These are phyloP conservation scores for Catamblyrhynchus diadema DNA, from an alignment of 2,797 vertebrate species.

Conservation along the genomic window DNA sequence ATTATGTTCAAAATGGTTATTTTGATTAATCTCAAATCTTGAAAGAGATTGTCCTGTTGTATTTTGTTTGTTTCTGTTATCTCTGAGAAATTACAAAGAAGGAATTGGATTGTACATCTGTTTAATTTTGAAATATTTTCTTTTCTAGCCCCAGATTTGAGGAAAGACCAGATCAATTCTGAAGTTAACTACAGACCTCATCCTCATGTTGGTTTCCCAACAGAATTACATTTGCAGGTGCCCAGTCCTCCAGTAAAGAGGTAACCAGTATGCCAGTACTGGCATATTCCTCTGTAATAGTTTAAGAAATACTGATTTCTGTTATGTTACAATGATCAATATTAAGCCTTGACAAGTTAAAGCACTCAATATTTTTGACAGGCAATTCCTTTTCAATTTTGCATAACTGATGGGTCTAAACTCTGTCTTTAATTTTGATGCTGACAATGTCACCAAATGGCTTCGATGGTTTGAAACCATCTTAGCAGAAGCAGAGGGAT, in stretches of 20 bases:
- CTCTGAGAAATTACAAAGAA: background rate
- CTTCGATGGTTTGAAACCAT: background rate
- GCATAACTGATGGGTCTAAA: background rate
- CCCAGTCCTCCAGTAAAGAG: conserved; percentile 78
- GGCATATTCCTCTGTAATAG: background rate
- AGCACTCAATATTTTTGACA: background rate
- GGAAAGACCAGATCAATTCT: conserved; percentile 67
- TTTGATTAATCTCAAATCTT: background rate
- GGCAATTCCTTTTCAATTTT: background rate
- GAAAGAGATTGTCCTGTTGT: background rate
- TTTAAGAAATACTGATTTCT: background rate
- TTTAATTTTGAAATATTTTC: background rate
- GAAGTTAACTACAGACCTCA: conserved; percentile 67
- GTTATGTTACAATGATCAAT: background rate
- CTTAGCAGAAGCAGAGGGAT: background rate
- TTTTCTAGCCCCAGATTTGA: conserved; percentile 50
- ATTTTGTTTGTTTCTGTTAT: background rate
- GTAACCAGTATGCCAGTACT: conserved; percentile 72
- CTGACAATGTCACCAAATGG: background rate
- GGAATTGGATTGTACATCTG: background rate
- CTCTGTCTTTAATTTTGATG: background rate
- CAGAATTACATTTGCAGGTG: conserved; percentile 72
- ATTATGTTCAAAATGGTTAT: background rate
- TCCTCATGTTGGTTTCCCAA: conserved; percentile 51
- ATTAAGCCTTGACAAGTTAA: background rate